These are phyloP conservation scores for Acholoe squamosa DNA, from an alignment of 2,888 invertebrate species.

Conservation along the genomic window DNA sequence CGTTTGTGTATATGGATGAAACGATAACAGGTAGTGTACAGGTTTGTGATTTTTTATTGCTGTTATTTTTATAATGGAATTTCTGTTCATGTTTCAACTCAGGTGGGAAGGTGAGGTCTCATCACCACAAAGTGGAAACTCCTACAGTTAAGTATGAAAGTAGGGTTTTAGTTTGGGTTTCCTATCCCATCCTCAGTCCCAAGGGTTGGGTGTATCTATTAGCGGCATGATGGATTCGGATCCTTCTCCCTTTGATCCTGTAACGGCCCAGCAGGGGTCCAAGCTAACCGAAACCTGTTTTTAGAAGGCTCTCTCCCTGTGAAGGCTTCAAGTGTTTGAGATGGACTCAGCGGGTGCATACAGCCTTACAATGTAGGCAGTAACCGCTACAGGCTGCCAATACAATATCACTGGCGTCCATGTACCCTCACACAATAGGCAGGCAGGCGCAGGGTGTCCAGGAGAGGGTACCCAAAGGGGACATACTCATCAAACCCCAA, in stretches of 20 bases:
- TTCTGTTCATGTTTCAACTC: too few relatives aligned
- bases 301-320: background rate
- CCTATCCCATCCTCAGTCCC: background rate
- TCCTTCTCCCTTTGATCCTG: background rate
- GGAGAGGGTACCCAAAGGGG: conserved; percentile 20
- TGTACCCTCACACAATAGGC: conserved; percentile 22
- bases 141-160: too few relatives aligned
- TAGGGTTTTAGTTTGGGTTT: background rate
- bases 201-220: conserved; percentile 2
- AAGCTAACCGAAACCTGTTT: conserved; percentile 40
- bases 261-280: conserved; percentile 22
- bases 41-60: too few relatives aligned
- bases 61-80: too few relatives aligned
- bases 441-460: background rate
- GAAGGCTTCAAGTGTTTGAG: conserved; percentile 35
- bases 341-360: conserved; percentile 31
- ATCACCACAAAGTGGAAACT: too few relatives aligned
- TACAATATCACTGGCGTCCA: conserved; percentile 45
- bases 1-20: background rate
- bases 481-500: conserved; percentile 29
- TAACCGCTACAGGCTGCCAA: conserved; percentile 9
- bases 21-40: too few relatives aligned
- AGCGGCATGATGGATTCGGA: background rate
- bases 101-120: too few relatives aligned
- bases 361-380: background rate